Evolutionary conservation across 1,140 invertebrate species (phyloP).

Genomic region (Apis mellifera): DNA sequence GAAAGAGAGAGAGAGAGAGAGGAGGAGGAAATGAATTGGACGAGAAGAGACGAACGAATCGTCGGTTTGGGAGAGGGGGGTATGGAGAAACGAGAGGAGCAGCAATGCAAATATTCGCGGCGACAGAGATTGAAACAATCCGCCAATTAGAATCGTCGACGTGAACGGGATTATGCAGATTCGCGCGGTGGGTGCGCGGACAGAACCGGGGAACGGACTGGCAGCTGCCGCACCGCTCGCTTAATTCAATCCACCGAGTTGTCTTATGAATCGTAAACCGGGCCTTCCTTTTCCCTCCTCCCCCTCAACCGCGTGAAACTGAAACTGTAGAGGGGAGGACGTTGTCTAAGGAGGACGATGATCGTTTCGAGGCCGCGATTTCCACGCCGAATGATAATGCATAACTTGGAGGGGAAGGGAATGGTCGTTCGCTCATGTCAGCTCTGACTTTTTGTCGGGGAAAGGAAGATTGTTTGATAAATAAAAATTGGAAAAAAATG

Average conservation of each 20-base stretch:
- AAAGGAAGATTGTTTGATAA: too few relatives aligned
- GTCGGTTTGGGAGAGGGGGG: not conserved
- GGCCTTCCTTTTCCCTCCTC: constrained; percentile 39
- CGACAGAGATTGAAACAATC: constrained; percentile 81
- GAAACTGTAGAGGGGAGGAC: too few relatives aligned
- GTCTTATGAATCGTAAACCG: constrained; percentile 81
- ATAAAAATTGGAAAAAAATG: too few relatives aligned
- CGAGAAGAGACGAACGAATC: constrained; percentile 14
- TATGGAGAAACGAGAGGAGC: constrained; percentile 45
- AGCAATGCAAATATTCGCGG: constrained; percentile 76
- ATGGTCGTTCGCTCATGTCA: too few relatives aligned
- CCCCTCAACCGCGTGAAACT: constrained; percentile 60
- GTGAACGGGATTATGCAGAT: constrained; percentile 81
- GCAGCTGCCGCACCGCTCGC: constrained; percentile 75
- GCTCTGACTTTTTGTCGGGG: too few relatives aligned
- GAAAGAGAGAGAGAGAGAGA: constrained; percentile 14
- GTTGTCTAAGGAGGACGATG: not conserved
- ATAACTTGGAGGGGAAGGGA: constrained; percentile 33
- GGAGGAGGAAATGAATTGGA: constrained; percentile 1
- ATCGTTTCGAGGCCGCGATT: not conserved
- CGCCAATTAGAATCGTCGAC: constrained; percentile 80
- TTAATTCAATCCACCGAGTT: constrained; percentile 80
- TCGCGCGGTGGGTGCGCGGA: constrained; percentile 68
- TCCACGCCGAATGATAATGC: constrained; percentile 69
- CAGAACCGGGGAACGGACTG: constrained; percentile 68